Evolutionary conservation across 1,140 invertebrate genomes (phyloP), one percentile per base, ranked within the genome.

Genomic region (Neodiprion pinetum): DNA sequence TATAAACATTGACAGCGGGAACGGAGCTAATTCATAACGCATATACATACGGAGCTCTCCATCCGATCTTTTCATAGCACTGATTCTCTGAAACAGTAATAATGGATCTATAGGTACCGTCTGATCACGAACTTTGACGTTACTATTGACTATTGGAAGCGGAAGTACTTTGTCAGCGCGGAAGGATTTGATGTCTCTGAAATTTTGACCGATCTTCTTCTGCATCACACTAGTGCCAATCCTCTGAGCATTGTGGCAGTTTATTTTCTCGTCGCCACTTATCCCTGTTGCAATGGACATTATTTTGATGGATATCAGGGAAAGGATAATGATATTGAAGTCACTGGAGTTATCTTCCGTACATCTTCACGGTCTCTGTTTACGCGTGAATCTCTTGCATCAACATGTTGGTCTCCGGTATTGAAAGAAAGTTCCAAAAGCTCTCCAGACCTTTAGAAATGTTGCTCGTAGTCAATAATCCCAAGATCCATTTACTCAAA

Each of bases 351-450:
- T 69, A 87, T 77, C 83, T 76, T 84, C 73, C 74, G 21, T 71
- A 83, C 70, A 71, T 88, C 84, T 79, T 72, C 71, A 77, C 72
- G 74, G 79, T 88, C 85, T 79, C 76, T 82, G 77, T 83, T 82
- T 49, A 85, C 71, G 72, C 86, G 75, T 53, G 84, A 83, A 80
- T 84, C 80, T 68, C 83, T 82, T 21, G 78, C 74, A 81, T 87
- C 85, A 73, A 85, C 80, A 80, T 88, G 85, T 78, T 89, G 85
- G 7, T 88, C 84, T 8, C 76, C 81, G 14, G 86, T 82, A 76
- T 79, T 77, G 70, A 82, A 80, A 65, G 67, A 74, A 79, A 86
- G 76, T 72, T 83, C 79, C 78, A 74, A 70, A 85, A 72, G 78
- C 76, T 72, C 83, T 87, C 83, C 9, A 88, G 5, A 23, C 48